A percentile compares a stretch with the other conserved stretches of the same genome.
These are phyloP conservation scores for Catocala fraxini DNA, from an alignment of 2,888 invertebrate species.

Conservation along the genomic window DNA sequence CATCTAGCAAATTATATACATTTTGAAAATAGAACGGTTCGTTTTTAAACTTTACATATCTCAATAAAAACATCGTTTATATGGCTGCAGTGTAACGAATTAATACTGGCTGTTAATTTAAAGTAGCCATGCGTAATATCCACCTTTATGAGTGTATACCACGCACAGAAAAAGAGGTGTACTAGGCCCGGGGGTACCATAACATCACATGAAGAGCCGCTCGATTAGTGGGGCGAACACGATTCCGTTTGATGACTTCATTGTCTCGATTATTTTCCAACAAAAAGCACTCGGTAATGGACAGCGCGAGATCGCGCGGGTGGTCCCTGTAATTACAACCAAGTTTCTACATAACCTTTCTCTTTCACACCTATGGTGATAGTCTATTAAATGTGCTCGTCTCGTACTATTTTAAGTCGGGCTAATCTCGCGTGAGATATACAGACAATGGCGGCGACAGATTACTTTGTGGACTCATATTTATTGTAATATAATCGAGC, in stretches of 20 bases:
- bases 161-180: slow-evolving; percentile 33
- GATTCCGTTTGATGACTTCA: slow-evolving; percentile 77
- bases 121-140: slow-evolving; percentile 21
- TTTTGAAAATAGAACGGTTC: too few species aligned
- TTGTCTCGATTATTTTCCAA: slow-evolving; percentile 73
- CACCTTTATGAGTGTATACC: slow-evolving; percentile 35
- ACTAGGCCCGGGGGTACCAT: slow-evolving; percentile 38
- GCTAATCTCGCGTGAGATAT: slow-evolving; percentile 45
- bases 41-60: too few species aligned
- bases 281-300: slow-evolving; percentile 74
- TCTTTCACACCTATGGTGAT: slow-evolving; percentile 57
- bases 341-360: slow-evolving; percentile 56
- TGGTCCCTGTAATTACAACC: slow-evolving; percentile 79
- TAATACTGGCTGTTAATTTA: slow-evolving; percentile 27
- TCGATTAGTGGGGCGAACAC: slow-evolving; percentile 45
- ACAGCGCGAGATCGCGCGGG: slow-evolving; percentile 70
- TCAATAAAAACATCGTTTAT: too few species aligned
- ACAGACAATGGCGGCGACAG: slow-evolving; percentile 46
- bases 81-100: background rate
- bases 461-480: slow-evolving; percentile 44
- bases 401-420: slow-evolving; percentile 43
- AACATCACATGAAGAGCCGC: slow-evolving; percentile 29
- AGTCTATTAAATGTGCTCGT: slow-evolving; percentile 22
- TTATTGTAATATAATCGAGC: slow-evolving; percentile 25
- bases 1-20: too few species aligned